These are phyloP conservation scores for Porites australiensis DNA, from an alignment of 64 coral and sea anemone species.

Conservation along the genomic window DNA sequence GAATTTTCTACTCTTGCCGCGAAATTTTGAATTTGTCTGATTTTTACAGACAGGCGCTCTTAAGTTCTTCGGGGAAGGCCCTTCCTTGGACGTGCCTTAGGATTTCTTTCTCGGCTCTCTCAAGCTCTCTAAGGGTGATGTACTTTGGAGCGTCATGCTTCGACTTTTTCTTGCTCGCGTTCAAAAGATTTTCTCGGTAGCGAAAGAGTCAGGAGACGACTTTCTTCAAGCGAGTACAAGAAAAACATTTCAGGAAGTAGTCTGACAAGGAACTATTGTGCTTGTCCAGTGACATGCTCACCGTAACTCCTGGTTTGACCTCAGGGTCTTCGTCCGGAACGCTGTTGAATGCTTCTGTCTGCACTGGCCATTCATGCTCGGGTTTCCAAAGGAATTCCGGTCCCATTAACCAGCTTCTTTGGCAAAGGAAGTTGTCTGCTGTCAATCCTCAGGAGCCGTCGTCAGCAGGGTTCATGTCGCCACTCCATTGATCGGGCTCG, in stretches of 20 bases:
- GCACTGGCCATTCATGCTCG: background rate
- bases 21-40: too few species aligned
- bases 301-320: background rate
- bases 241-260: background rate
- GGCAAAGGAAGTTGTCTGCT: background rate
- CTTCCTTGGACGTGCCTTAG: background rate
- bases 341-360: background rate
- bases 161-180: background rate
- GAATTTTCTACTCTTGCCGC: too few species aligned
- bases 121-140: background rate
- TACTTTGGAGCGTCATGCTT: too few species aligned
- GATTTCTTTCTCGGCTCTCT: slow-evolving; percentile 1
- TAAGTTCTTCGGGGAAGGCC: background rate
- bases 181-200: background rate
- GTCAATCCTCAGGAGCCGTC: background rate
- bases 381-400: background rate
- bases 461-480: background rate
- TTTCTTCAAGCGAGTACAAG: background rate
- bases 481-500: background rate
- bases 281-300: background rate
- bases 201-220: background rate
- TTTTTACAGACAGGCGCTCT: too few species aligned
- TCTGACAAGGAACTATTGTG: background rate
- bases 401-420: background rate
- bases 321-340: background rate